These are phyloP conservation scores for Trogon melanurus DNA, from an alignment of 2,113 vertebrate genomes.

Conservation along the genomic window DNA sequence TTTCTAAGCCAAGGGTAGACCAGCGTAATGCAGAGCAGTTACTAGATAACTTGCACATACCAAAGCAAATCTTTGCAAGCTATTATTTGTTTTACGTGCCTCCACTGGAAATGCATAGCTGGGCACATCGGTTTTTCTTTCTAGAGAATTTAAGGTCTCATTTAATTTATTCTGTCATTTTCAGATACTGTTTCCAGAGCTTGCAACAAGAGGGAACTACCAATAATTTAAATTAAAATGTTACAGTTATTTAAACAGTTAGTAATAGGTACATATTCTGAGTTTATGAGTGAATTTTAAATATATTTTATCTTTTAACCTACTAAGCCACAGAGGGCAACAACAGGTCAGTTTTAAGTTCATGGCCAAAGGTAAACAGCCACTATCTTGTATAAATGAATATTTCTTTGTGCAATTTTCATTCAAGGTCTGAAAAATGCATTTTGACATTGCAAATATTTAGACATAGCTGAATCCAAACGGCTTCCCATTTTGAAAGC, in stretches of 20 bases:
- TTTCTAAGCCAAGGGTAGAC: background rate
- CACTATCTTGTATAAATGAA: background rate
- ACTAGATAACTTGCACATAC: background rate
- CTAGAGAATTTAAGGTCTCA: background rate
- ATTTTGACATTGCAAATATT: constrained; percentile 44
- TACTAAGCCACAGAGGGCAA: background rate
- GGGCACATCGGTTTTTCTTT: background rate
- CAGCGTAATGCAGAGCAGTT: background rate
- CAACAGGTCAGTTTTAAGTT: background rate
- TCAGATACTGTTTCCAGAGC: background rate
- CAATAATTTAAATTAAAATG: background rate
- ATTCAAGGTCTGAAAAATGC: background rate
- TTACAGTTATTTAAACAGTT: background rate
- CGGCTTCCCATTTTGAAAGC: constrained; percentile 26
- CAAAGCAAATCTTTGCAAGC: background rate
- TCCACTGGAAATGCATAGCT: background rate
- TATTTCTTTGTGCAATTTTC: background rate
- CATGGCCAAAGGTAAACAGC: background rate
- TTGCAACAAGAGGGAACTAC: background rate
- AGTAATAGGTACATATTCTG: background rate
- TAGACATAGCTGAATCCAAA: constrained; percentile 28
- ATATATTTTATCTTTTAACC: background rate
- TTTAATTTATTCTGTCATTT: background rate
- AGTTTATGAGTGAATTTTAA: background rate
- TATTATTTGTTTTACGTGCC: background rate